Evolutionary conservation across 2,797 vertebrate genomes (phyloP).

Genomic region (Falco concolor): DNA sequence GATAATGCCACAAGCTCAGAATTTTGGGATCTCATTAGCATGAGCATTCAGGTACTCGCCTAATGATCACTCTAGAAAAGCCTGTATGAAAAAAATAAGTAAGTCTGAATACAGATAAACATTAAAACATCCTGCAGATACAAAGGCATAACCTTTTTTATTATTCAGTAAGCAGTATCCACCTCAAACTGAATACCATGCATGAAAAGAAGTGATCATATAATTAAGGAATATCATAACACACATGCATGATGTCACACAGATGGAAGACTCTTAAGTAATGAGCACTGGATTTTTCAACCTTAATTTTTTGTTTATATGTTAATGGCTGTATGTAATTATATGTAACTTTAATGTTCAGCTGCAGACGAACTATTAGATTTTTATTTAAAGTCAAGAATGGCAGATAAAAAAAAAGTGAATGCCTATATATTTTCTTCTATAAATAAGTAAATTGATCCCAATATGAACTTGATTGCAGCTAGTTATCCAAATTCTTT

Average conservation of each 20-base stretch:
- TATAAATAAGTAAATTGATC: not conserved
- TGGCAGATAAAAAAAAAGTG: not conserved
- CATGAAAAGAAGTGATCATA: not conserved
- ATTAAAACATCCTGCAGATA: not conserved
- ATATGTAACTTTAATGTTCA: not conserved
- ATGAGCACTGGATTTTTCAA: not conserved
- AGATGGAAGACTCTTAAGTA: not conserved
- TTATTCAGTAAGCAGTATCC: not conserved
- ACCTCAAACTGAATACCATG: not conserved
- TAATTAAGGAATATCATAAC: not conserved
- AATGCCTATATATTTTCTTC: not conserved
- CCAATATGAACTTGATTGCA: not conserved
- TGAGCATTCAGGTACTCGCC: not conserved
- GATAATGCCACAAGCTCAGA: not conserved
- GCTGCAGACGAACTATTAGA: not conserved
- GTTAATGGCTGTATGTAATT: not conserved
- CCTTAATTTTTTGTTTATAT: not conserved
- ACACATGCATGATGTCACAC: not conserved
- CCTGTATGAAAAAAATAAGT: not conserved
- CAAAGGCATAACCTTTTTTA: not conserved
- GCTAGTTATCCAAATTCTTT: not conserved
- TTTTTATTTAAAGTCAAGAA: not conserved
- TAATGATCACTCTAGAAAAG: not conserved
- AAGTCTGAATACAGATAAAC: not conserved
- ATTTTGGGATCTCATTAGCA: not conserved